phyloP scores from a whole-genome alignment of 2,888 invertebrate species.

The Melinopterus prodromus region DNA sequence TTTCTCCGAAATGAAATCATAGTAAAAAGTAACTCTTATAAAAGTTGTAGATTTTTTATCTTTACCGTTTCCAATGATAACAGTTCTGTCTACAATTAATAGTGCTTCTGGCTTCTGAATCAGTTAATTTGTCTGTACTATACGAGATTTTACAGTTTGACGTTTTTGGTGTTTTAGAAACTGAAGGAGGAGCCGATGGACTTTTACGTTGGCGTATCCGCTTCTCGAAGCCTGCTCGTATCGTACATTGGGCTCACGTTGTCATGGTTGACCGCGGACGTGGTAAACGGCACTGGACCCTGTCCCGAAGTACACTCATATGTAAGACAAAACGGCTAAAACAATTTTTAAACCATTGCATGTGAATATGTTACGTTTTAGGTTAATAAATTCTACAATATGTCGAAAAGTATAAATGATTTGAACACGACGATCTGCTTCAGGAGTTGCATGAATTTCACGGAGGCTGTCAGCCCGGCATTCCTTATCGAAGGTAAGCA shows the following conservation, averaged over 20 bases:
- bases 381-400: constrained; percentile 64
- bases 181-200: constrained; percentile 60
- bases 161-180: constrained; percentile 43
- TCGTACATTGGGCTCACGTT: constrained; percentile 69
- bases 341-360: not conserved
- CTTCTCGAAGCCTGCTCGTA: constrained; percentile 62
- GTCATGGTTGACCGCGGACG: constrained; percentile 69
- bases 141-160: not conserved
- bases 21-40: too few relatives aligned
- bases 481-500: constrained; percentile 73
- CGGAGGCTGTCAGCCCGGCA: constrained; percentile 83
- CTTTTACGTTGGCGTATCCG: constrained; percentile 71
- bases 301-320: constrained; percentile 57
- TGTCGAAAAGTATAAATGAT: constrained; percentile 63
- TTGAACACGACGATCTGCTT: constrained; percentile 74
- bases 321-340: constrained; percentile 23
- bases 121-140: too few relatives aligned
- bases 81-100: too few relatives aligned
- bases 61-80: too few relatives aligned
- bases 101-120: too few relatives aligned
- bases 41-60: too few relatives aligned
- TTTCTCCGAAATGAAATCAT: too few relatives aligned
- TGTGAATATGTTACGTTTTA: constrained; percentile 41
- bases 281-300: constrained; percentile 53
- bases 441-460: constrained; percentile 76